Evolutionary conservation across 2,888 invertebrate genomes (phyloP).

Genomic region (Empis livida): DNA sequence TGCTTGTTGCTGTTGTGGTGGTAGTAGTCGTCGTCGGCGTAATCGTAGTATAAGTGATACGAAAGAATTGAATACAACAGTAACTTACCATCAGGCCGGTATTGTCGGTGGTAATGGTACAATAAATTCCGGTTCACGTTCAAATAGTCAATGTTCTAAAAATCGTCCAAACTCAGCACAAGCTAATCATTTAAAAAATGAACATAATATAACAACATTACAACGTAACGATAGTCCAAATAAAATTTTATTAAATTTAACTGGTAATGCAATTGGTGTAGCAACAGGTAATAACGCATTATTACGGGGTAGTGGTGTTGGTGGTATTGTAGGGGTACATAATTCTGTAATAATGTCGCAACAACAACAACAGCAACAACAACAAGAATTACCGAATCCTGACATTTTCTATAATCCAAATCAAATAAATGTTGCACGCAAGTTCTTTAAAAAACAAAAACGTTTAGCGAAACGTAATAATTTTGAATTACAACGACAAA

Average conservation of each 20-base stretch:
- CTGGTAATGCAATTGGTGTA: slow-evolving; percentile 7
- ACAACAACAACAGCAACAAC: not conserved
- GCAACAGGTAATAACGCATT: not conserved
- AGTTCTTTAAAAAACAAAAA: slow-evolving; percentile 80
- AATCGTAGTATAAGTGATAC: slow-evolving; percentile 56
- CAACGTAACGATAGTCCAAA: slow-evolving; percentile 20
- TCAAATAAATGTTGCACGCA: slow-evolving; percentile 84
- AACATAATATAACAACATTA: slow-evolving; percentile 27
- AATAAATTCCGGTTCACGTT: slow-evolving; percentile 40
- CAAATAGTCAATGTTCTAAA: slow-evolving; percentile 54
- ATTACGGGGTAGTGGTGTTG: not conserved
- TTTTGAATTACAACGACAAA: slow-evolving; percentile 41
- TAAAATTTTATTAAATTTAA: slow-evolving; percentile 17
- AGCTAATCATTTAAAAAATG: slow-evolving; percentile 46
- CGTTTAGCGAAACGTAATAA: slow-evolving; percentile 61
- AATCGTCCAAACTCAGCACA: slow-evolving; percentile 51
- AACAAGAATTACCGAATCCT: slow-evolving; percentile 39
- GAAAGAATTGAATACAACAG: slow-evolving; percentile 44
- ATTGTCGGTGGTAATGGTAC: slow-evolving; percentile 25
- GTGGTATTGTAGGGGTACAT: slow-evolving; percentile 47
- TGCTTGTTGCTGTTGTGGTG: slow-evolving; percentile 39
- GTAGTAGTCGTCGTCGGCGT: slow-evolving; percentile 48
- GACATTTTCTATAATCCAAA: slow-evolving; percentile 86
- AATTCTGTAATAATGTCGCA: slow-evolving; percentile 40
- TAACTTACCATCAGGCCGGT: slow-evolving; percentile 41